Evolutionary conservation across 2,113 vertebrate genomes (phyloP), one percentile per base, ranked within the genome.

Genomic region (Cheilinus undulatus): DNA sequence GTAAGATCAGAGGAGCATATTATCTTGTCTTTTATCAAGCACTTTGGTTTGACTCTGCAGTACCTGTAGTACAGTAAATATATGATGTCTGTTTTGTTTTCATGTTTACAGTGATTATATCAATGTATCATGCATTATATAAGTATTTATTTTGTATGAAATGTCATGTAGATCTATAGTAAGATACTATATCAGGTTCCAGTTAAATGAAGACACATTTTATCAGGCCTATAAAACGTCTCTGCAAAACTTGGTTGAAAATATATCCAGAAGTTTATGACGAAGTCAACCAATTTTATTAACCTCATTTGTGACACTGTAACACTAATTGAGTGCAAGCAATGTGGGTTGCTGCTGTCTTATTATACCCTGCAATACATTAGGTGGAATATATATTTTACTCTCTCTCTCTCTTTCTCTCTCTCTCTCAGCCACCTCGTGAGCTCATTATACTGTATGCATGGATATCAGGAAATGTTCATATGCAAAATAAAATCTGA

Each of bases 101-200:
- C 60, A 79, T 89, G 83, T 90, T 92, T 88, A 90, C 88, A 83
- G 82, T 91, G 71, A 85, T 81, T 64, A 87, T 87, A 86, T 89
- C 76, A 82, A 86, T 89, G 78, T 91, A 89, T 88, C 72, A 86
- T 78, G 70, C 78, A 86, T 79, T 84, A 84, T 83, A 49, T 76
- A 69, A 86, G 75, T 91, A 91, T 90, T 88, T 83, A 87, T 91
- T 93, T 92, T 91, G 73, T 90, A 90, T 88, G 38, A 86, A 71
- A 76, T 80, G 72, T 86, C 67, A 80, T 85, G 83, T 90, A 84
- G 67, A 57, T 86, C 75, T 65, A 77, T 80, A 69, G 64, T 73
- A 62, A 82, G 22, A 63, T 78, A n/a, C n/a, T n/a, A 84, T 88
- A 85, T 90, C 82, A 67, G 84, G 76, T 77, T 82, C 40, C 42